phyloP scores from a whole-genome alignment of 2,888 invertebrate genomes.

The Scrobipalpa costella region DNA sequence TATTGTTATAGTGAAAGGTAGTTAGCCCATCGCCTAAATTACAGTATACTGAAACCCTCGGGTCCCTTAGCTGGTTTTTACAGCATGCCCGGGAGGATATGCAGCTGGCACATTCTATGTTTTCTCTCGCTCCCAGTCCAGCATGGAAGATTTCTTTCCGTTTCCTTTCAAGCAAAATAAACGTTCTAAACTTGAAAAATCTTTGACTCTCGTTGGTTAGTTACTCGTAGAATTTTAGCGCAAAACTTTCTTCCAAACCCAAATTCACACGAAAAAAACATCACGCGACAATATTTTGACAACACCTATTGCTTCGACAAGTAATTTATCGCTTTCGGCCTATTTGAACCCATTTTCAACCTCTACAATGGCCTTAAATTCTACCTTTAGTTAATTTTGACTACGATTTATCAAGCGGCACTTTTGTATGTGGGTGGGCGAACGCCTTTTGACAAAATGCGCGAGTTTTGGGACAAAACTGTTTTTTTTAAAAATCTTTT shows the following conservation, averaged over 20 bases:
- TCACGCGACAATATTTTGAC: constrained; percentile 18
- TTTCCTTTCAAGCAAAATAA: neutral
- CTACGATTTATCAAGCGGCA: constrained; percentile 25
- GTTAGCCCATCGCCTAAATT: no score
- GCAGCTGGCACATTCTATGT: no score
- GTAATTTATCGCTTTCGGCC: constrained; percentile 19
- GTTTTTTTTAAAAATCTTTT: neutral
- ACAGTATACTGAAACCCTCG: no score
- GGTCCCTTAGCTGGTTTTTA: no score
- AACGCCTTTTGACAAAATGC: constrained; percentile 21
- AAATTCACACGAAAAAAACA: constrained; percentile 14
- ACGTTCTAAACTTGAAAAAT: neutral
- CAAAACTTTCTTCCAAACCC: neutral
- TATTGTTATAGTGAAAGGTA: no score
- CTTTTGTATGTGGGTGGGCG: constrained; percentile 23
- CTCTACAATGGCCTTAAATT: neutral
- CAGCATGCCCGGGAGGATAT: no score
- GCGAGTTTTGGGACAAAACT: neutral
- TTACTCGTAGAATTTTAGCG: neutral
- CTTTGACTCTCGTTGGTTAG: neutral
- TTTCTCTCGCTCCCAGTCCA: no score
- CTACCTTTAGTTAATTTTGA: constrained; percentile 21
- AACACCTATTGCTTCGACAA: neutral
- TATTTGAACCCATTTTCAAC: constrained; percentile 4
- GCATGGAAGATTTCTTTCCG: neutral